Evolutionary conservation across 2,113 vertebrate genomes (phyloP), one percentile per base, ranked within the genome.

Genomic region (Upupa epops): DNA sequence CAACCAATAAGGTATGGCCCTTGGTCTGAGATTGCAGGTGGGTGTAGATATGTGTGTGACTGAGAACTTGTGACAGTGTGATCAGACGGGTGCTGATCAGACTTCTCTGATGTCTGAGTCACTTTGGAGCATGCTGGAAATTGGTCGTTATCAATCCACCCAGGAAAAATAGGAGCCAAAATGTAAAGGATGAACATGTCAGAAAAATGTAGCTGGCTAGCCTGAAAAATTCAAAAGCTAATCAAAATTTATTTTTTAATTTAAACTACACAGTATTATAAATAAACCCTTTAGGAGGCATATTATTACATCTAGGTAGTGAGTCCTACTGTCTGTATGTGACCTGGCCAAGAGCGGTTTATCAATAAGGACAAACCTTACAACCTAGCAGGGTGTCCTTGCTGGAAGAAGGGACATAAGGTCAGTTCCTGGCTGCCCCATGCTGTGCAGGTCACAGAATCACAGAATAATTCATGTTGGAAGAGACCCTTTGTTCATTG

Each of bases 1-100:
- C 96, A 94, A 92, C 86, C 87, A 94, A 63, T 94, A 97, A 96
- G 94, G 93, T 88, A 69, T 60, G 71, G 94, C 74, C 79, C 86
- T 61, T 68, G 64, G 49, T 64, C 71, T 89, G 95, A 89, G 93
- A 86, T 85, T 91, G 86, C 96, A 96, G 95, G 91, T 92, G 82
- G 93, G 93, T 88, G 95, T 96, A 94, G 91, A 74, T 95, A 95
- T 92, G 78, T 60, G 45, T 88, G 88, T 94, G 95, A 94, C 93
- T 0, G 10, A 96, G 79, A 88, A 84, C 65, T 88, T 92, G 76
- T 92, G 96, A 95, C 93, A 94, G 83, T 93, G 86, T 81, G 96
- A 97, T 97, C 97, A 97, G 83, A 60, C 61, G 68, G 54, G 83
- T 90, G 88, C 95, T 96, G 96, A 96, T 92, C n/a, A n/a, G n/a